Evolutionary conservation across 2,888 invertebrate species (phyloP).

Genomic region (Horisme vitalbata): DNA sequence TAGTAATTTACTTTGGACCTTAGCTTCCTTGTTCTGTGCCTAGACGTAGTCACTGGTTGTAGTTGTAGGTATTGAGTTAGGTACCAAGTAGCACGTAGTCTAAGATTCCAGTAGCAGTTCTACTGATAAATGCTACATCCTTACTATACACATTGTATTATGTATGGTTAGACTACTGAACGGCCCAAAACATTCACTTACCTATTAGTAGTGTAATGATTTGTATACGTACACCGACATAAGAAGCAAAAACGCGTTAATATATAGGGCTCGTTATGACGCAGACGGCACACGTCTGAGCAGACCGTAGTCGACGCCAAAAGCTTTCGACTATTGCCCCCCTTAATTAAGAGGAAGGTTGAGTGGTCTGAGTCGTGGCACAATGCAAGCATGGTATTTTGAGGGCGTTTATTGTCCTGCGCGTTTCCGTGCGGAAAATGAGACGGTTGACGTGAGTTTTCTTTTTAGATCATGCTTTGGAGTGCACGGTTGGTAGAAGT

Average conservation of each 20-base stretch:
- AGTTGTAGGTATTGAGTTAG: too few species aligned
- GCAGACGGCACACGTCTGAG: slow-evolving; percentile 70
- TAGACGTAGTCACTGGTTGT: too few species aligned
- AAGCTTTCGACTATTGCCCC: slow-evolving; percentile 68
- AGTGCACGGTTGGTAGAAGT: slow-evolving; percentile 1
- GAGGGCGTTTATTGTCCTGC: slow-evolving; percentile 61
- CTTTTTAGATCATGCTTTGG: slow-evolving; percentile 15
- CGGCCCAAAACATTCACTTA: too few species aligned
- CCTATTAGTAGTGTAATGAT: slow-evolving; percentile 6
- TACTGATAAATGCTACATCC: too few species aligned
- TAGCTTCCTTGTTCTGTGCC: too few species aligned
- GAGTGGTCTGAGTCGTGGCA: slow-evolving; percentile 68
- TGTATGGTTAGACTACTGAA: too few species aligned
- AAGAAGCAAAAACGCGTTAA: slow-evolving; percentile 63
- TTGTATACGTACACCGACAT: slow-evolving; percentile 5
- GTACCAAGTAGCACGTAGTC: too few species aligned
- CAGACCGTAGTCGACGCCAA: slow-evolving; percentile 59
- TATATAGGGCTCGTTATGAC: slow-evolving; percentile 75
- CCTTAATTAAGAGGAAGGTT: slow-evolving; percentile 75
- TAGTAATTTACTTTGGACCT: too few species aligned
- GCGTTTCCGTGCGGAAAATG: slow-evolving; percentile 53
- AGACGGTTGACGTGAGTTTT: slow-evolving; percentile 39
- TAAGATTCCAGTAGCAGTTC: too few species aligned
- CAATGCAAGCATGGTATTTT: slow-evolving; percentile 55
- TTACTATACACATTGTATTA: too few species aligned